phyloP scores from a whole-genome alignment of 2,113 vertebrate species.

The Tringa solitaria region DNA sequence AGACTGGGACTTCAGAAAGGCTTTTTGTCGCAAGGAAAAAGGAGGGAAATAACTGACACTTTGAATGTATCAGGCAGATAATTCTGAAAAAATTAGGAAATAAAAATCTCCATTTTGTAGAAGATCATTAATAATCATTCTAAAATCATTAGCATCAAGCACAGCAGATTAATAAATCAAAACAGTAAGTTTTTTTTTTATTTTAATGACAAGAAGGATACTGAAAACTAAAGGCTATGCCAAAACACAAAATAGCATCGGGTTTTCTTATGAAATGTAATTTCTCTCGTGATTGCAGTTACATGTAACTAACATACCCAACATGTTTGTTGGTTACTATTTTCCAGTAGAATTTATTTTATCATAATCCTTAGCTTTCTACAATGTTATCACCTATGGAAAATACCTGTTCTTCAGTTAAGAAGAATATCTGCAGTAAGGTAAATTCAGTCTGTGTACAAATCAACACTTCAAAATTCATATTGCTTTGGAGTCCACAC shows the following conservation, averaged over 20 bases:
- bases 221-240: background rate
- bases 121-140: background rate
- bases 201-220: background rate
- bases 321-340: rapidly evolving
- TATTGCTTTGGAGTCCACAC: background rate
- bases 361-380: background rate
- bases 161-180: background rate
- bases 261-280: background rate
- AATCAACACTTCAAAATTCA: background rate
- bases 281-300: background rate
- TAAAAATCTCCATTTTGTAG: background rate
- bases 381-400: background rate
- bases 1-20: background rate
- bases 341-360: background rate
- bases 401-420: background rate
- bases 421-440: background rate
- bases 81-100: background rate
- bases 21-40: background rate
- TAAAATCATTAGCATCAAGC: background rate
- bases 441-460: background rate
- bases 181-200: background rate
- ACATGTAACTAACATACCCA: background rate
- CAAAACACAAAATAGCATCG: background rate
- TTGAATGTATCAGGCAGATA: background rate
- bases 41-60: background rate